phyloP scores from a whole-genome alignment of 1,140 invertebrate genomes.

The Whitmania pigra region DNA sequence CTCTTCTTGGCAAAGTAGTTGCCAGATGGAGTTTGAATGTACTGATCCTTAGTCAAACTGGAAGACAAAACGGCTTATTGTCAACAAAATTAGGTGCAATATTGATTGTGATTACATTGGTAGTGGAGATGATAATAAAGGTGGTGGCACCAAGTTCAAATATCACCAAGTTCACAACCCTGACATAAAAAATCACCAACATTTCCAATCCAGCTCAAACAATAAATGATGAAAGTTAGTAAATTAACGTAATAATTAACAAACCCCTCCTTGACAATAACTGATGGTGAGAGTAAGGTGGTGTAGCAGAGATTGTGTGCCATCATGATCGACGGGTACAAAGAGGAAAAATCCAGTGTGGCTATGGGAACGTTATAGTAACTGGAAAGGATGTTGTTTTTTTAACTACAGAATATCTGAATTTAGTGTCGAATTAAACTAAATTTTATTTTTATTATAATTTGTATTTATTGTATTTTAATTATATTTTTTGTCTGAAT shows the following conservation, averaged over 20 bases:
- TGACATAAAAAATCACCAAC: too few species aligned
- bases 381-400: conserved; percentile 29
- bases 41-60: conserved; percentile 55
- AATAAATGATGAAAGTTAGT: too few species aligned
- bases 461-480: too few species aligned
- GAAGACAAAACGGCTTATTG: conserved; percentile 15
- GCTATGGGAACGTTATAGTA: conserved; percentile 95
- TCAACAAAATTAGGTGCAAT: too few species aligned
- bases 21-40: conserved; percentile 78
- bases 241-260: not conserved
- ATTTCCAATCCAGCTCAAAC: too few species aligned
- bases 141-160: too few species aligned
- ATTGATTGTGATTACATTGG: too few species aligned
- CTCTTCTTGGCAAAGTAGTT: conserved; percentile 78
- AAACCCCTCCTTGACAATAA: conserved; percentile 35
- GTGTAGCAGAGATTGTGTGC: conserved; percentile 99
- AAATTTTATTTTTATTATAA: too few species aligned
- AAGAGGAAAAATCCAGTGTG: conserved; percentile 97
- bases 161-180: too few species aligned
- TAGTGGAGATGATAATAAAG: too few species aligned
- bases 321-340: conserved; percentile 99
- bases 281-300: conserved; percentile 55
- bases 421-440: too few species aligned
- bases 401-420: not conserved
- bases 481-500: too few species aligned